Percentiles rank a stretch among this genome's conserved stretches.
Conservation (phyloP, 1,140 invertebrate genomes). For the Trichomalopsis sarcophagae region DNA sequence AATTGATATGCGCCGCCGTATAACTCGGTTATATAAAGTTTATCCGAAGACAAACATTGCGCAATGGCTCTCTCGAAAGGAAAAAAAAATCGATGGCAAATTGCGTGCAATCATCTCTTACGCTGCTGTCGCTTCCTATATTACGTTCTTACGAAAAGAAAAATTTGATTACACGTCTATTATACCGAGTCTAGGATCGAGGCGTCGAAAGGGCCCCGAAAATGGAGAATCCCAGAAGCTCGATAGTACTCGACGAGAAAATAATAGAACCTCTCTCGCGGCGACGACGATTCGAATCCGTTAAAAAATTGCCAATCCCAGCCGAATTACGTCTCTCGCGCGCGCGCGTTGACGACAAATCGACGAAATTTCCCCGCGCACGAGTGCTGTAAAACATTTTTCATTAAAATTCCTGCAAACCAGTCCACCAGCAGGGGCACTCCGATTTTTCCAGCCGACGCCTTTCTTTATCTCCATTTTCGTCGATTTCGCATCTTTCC, state of each 20-base stretch:
- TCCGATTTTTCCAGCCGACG: not conserved
- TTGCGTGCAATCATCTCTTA: not conserved
- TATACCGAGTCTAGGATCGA: too few species aligned
- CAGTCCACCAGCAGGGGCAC: too few species aligned
- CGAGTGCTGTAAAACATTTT: not conserved
- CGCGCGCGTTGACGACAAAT: not conserved
- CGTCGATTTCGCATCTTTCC: conserved; percentile 18
- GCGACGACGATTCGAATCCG: not conserved
- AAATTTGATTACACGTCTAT: too few species aligned
- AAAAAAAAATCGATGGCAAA: not conserved
- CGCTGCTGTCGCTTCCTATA: not conserved
- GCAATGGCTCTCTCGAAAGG: too few species aligned
- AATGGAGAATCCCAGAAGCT: not conserved
- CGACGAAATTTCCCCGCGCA: not conserved
- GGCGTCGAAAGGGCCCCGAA: too few species aligned
- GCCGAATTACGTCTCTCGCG: not conserved
- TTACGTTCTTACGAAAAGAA: not conserved
- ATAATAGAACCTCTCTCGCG: not conserved
- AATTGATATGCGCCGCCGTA: too few species aligned
- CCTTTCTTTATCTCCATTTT: conserved; percentile 39
- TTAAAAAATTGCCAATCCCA: conserved; percentile 8
- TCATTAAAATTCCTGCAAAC: conserved; percentile 26
- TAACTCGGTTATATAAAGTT: not conserved
- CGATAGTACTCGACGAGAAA: not conserved
- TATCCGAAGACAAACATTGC: not conserved